Evolutionary conservation across 2,888 invertebrate species (phyloP).

Genomic region (Vannuccia rotundouncinata): DNA sequence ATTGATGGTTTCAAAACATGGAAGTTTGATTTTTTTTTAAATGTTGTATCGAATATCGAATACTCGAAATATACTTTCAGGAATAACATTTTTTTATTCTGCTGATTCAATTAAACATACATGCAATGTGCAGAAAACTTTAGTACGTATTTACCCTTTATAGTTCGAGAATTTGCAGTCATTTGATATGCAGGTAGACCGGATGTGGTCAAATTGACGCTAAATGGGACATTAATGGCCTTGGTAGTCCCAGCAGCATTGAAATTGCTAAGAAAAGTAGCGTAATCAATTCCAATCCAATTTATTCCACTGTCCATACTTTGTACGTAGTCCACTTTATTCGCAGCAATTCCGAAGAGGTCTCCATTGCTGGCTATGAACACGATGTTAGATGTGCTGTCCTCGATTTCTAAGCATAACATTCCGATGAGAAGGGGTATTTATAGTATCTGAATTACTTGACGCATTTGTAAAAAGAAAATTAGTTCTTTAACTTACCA

Average conservation of each 20-base stretch:
- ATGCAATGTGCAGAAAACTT: no score
- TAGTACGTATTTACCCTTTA: not conserved
- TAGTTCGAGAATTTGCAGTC: not conserved
- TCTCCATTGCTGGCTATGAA: not conserved
- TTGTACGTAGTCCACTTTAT: not conserved
- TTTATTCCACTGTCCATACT: not conserved
- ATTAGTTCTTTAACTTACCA: no score
- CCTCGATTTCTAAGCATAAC: not conserved
- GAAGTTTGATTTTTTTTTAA: no score
- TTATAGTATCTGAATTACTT: no score
- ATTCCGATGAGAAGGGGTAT: no score
- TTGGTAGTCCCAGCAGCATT: not conserved
- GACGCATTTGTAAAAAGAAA: no score
- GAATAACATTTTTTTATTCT: no score
- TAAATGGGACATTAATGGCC: not conserved
- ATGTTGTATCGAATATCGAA: no score
- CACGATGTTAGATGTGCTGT: not conserved
- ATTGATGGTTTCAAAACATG: no score
- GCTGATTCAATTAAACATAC: no score
- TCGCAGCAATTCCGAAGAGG: not conserved
- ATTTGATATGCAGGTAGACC: not conserved
- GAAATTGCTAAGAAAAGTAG: not conserved
- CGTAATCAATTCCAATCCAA: not conserved
- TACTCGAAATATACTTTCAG: no score
- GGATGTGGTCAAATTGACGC: not conserved